phyloP scores from a whole-genome alignment of 2,797 vertebrate species.

The Poecile montanus region DNA sequence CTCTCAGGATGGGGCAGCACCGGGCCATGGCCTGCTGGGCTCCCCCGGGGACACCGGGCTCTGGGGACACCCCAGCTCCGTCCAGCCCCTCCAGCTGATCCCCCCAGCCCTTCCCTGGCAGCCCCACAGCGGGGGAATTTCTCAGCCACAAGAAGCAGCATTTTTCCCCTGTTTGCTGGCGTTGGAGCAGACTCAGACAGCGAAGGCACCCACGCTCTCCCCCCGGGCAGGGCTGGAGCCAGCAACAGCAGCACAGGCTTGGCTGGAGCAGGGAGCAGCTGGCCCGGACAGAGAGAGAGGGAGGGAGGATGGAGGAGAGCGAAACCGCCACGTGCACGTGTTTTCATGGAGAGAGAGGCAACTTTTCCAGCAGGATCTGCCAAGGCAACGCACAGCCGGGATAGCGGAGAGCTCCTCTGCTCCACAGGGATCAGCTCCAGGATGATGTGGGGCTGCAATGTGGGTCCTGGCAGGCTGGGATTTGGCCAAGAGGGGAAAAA shows the following conservation, averaged over 20 bases:
- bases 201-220: background rate
- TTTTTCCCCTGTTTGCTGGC: background rate
- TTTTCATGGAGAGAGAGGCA: background rate
- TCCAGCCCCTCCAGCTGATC: background rate
- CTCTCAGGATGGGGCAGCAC: background rate
- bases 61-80: accelerated
- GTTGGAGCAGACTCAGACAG: background rate
- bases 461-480: background rate
- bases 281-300: background rate
- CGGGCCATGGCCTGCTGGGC: accelerated
- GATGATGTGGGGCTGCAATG: accelerated
- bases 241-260: constrained; percentile 42
- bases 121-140: background rate
- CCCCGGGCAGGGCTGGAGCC: background rate
- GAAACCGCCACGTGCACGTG: constrained; percentile 29
- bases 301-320: constrained; percentile 9
- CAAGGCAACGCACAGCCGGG: background rate
- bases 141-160: background rate
- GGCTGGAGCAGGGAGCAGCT: constrained; percentile 51
- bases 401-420: background rate
- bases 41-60: background rate
- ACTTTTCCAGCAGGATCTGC: constrained; percentile 25
- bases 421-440: background rate
- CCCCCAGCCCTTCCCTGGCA: background rate
- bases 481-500: background rate